These are phyloP conservation scores for Phainopepla nitens DNA, from an alignment of 2,113 vertebrate species.

Conservation along the genomic window DNA sequence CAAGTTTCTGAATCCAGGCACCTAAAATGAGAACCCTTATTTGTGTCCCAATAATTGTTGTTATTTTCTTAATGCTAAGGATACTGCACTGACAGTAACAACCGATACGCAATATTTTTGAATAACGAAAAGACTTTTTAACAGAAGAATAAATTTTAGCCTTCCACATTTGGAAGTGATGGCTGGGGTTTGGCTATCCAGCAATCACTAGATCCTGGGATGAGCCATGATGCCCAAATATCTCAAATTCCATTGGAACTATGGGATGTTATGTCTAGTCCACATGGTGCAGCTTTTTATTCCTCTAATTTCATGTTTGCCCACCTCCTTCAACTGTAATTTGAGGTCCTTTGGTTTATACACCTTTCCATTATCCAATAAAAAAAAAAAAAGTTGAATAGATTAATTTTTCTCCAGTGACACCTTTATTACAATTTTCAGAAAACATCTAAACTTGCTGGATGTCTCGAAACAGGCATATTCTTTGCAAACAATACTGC, in stretches of 20 bases:
- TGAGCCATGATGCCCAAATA: neutral
- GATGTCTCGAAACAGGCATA: neutral
- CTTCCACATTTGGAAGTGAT: neutral
- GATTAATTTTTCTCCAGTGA: neutral
- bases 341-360: neutral
- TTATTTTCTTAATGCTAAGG: neutral
- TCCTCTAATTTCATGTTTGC: neutral
- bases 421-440: neutral
- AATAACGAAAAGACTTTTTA: neutral
- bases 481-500: neutral
- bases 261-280: neutral
- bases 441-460: conserved; percentile 17
- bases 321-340: neutral
- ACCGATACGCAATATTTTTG: neutral
- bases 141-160: neutral
- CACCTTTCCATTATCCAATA: neutral
- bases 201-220: neutral
- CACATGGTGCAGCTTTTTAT: neutral
- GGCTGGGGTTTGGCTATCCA: neutral
- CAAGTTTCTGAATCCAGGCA: neutral
- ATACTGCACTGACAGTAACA: neutral
- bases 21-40: neutral
- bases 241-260: neutral
- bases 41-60: neutral
- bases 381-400: neutral